Evolutionary conservation across 2,797 vertebrate species (phyloP), one percentile per base, ranked within the genome.

Genomic region (Sphenodon punctatus): DNA sequence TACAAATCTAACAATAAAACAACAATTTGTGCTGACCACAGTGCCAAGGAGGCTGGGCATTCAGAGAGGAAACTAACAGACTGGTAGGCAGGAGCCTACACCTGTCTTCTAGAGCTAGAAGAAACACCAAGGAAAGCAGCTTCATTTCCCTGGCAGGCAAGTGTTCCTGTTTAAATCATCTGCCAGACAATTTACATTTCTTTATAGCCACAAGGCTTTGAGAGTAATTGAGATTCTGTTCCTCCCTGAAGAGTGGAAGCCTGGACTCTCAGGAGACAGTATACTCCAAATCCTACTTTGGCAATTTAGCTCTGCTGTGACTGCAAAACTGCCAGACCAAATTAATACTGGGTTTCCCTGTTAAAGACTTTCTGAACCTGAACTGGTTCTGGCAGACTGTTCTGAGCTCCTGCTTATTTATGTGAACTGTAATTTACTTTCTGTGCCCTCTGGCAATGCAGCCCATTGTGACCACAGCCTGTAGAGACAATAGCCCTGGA

Each of bases 181-280:
- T 80, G n/a, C 13, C 68, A 88, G 19, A 86, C 81, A 34, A 75
- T 48, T 75, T 72, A 71, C 1, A 8, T 80, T 83, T 80, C 36
- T n/a, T 76, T 4, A 77, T 45, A 80, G 22, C 68, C 22, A 30
- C 7, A 20, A 75, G 34, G 9, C 5, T 84, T 69, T 75, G 41
- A 82, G 80, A 77, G 11, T 25, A 87, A 76, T n/a, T 75, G 38
- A 70, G 43, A 70, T 84, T 83, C 34, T 68, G 30, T 63, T 89
- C 17, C 38, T 23, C 30, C 73, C 30, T 76, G 34, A 80, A 45
- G 76, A 82, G 49, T 34, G 66, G 20, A 85, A 80, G 53, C 15
- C 5, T 12, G 16, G 46, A 56, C n/a, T 90, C 45, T 48, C 3
- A 14, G 20, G 32, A 80, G 32, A 63, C 4, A 36, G 36, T 65